These are phyloP conservation scores for Chinchilla lanigera DNA, from an alignment of 2,113 vertebrate genomes.

Conservation along the genomic window DNA sequence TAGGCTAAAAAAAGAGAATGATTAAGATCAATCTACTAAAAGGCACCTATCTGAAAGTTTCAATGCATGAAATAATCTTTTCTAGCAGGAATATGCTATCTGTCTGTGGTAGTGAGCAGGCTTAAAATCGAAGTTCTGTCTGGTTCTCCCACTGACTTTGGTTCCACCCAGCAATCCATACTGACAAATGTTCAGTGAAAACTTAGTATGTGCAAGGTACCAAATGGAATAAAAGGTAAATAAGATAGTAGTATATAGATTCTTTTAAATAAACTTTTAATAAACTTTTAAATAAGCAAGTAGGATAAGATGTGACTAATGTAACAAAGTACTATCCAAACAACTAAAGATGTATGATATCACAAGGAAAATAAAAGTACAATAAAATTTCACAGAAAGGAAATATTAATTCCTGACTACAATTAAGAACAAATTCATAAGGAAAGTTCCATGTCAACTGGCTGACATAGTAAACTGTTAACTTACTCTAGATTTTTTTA, in stretches of 20 bases:
- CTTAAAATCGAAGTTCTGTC: neutral
- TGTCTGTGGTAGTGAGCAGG: neutral
- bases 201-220: neutral
- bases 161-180: neutral
- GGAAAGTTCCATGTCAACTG: neutral
- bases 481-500: constrained; percentile 15
- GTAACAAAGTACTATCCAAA: neutral
- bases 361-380: neutral
- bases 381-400: constrained; percentile 25
- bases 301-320: neutral
- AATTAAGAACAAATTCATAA: neutral
- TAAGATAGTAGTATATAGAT: neutral
- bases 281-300: constrained; percentile 9
- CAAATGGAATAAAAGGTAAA: neutral
- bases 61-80: neutral
- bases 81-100: neutral
- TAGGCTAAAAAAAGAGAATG: constrained; percentile 16
- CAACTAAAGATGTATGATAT: neutral
- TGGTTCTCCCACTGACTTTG: neutral
- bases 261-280: neutral
- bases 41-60: neutral
- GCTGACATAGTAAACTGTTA: neutral
- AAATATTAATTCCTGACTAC: neutral
- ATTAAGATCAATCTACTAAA: neutral
- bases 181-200: neutral